Evolutionary conservation across 2,888 invertebrate species (phyloP), one percentile per base, ranked within the genome.

Genomic region (Gerris lacustris): DNA sequence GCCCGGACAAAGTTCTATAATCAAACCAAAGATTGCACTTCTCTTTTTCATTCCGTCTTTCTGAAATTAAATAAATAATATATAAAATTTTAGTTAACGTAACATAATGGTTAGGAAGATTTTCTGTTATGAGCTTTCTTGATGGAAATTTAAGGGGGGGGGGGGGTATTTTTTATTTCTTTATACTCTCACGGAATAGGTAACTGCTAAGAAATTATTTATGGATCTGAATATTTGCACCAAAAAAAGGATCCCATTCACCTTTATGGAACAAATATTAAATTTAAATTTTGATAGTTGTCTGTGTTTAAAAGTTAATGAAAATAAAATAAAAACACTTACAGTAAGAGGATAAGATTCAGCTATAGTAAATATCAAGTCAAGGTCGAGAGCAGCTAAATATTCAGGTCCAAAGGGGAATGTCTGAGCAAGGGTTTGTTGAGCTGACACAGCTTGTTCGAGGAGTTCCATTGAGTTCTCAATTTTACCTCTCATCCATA

Each of bases 321-420:
- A 15, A 63, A 43, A 43, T 84, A 83, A 44, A 81, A 6, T 9
- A 62, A 44, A 6, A 11, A 62, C n/a, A 74, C 72, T 75, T 71
- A 77, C 83, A 77, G 90, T 89, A 70, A 86, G 84, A 72, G 94
- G 84, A 77, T 90, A 88, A 77, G 92, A 90, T 72, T 86, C 86
- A 68, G 88, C 88, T 15, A 95, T 84, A 76, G 90, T 88, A 15
- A 95, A 79, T 70, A 95, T 82, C 78, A 96, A 91, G 80, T 94
- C 92, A 0, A 95, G 92, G 81, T 97, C 91, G 67, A 97, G 82
- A 68, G 84, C 81, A 73, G 85, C 84, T 66, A 94, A 83, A 80
- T 94, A 94, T 6, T 85, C 83, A 44, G 88, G 83, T 18, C 94
- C 91, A 77, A 89, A 91, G 0, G 89, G 86, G 73, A 72, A 68